A percentile compares a stretch with the other conserved stretches of the same genome.
Conservation (phyloP, 2,797 vertebrate genomes). For the Neostethus bicornis region DNA sequence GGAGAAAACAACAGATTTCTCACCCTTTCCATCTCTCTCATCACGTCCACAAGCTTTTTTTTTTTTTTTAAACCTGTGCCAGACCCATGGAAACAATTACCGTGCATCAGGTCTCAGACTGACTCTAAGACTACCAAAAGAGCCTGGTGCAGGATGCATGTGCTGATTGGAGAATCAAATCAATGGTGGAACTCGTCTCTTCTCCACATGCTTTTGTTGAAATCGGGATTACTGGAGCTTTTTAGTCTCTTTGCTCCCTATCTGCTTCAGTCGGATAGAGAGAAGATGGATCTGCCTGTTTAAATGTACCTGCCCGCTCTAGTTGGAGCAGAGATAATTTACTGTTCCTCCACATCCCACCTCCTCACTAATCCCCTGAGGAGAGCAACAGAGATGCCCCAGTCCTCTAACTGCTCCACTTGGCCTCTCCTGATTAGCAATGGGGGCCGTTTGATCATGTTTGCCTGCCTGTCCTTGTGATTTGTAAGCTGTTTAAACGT, state of each 20-base stretch:
- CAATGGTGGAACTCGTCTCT: conserved; percentile 69
- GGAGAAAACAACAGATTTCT: conserved; percentile 67
- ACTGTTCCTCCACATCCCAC: conserved; percentile 59
- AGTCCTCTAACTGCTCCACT: conserved; percentile 46
- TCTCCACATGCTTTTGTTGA: conserved; percentile 70
- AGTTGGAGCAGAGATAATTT: conserved; percentile 67
- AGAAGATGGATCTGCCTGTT: conserved; percentile 68
- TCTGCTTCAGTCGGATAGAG: conserved; percentile 54
- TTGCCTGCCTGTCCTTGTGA: conserved; percentile 73
- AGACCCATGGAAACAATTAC: conserved; percentile 80
- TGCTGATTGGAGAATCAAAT: conserved; percentile 72
- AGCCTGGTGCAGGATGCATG: conserved; percentile 60
- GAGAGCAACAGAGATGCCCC: conserved; percentile 52
- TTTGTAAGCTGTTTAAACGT: conserved; percentile 80
- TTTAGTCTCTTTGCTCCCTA: conserved; percentile 53
- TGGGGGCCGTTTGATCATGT: conserved; percentile 72
- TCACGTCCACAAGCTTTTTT: conserved; percentile 71
- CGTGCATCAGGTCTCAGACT: conserved; percentile 60
- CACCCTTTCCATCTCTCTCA: conserved; percentile 71
- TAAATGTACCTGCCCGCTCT: conserved; percentile 65
- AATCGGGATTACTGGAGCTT: conserved; percentile 66
- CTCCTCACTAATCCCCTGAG: conserved; percentile 57
- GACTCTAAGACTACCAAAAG: conserved; percentile 70
- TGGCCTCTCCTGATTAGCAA: conserved; percentile 67
- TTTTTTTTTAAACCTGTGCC: too few relatives aligned